Conservation (phyloP, 2,797 vertebrate species). For the Pristis pectinata region DNA sequence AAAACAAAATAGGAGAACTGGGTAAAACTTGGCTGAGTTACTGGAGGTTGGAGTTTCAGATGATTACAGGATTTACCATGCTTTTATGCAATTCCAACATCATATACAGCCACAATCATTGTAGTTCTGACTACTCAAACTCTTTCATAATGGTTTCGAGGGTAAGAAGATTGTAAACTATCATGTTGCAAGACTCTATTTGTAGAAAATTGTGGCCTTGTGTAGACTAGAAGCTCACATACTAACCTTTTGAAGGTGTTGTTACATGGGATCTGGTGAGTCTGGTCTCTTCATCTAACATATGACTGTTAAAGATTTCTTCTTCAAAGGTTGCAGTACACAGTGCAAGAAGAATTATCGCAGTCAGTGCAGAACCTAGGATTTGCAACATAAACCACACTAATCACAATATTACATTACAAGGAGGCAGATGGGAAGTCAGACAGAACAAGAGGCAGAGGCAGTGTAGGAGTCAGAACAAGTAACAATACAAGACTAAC, state of each 20-base stretch:
- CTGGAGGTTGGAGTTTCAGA: background rate
- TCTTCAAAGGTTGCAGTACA: background rate
- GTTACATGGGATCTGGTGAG: accelerated
- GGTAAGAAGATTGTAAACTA: background rate
- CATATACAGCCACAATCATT: background rate
- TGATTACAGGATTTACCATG: background rate
- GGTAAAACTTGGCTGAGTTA: background rate
- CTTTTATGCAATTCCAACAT: background rate
- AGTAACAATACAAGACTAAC: background rate
- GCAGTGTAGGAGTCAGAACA: background rate
- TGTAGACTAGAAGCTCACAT: background rate
- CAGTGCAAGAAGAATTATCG: background rate
- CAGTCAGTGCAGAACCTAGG: background rate
- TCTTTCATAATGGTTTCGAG: background rate
- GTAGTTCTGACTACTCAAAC: background rate
- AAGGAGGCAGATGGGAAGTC: no score
- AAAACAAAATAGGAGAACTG: background rate
- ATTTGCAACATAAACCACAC: background rate
- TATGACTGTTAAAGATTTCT: background rate
- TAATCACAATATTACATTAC: background rate
- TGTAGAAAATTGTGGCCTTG: background rate
- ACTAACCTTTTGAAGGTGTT: background rate
- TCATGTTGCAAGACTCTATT: background rate
- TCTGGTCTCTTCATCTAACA: background rate
- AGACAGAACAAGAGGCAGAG: background rate